These are phyloP conservation scores for Gortyna flavago DNA, from an alignment of 2,888 invertebrate genomes.

Conservation along the genomic window DNA sequence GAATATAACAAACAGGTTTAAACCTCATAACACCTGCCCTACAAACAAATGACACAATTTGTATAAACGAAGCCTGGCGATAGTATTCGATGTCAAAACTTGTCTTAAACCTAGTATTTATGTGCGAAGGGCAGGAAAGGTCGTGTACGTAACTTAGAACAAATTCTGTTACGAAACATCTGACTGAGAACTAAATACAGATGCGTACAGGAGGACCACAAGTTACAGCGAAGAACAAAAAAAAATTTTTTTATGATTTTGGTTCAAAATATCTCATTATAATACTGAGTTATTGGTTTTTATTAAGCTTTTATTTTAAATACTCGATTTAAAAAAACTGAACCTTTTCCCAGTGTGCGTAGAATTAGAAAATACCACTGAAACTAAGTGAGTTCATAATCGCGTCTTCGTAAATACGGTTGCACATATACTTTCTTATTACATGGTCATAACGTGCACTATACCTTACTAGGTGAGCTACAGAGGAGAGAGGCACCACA, in stretches of 20 bases:
- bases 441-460: background rate
- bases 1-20: background rate
- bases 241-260: background rate
- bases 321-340: background rate
- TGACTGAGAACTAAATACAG: constrained; percentile 16
- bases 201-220: constrained; percentile 9
- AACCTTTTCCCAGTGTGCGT: background rate
- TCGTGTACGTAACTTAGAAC: constrained; percentile 23
- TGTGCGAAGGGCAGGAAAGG: constrained; percentile 9
- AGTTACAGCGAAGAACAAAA: background rate
- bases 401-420: background rate
- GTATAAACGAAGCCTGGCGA: constrained; percentile 10
- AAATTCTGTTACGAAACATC: constrained; percentile 32
- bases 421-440: background rate
- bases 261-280: background rate
- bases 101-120: constrained; percentile 39
- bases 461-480: background rate
- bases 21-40: constrained; percentile 12
- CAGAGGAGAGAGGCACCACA: background rate
- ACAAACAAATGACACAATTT: constrained; percentile 24
- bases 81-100: constrained; percentile 34
- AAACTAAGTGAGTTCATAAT: background rate
- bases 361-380: background rate
- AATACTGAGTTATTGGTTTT: background rate
- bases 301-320: background rate